These are phyloP conservation scores for Oryzias curvinotus DNA, from an alignment of 2,113 vertebrate genomes.

Conservation along the genomic window DNA sequence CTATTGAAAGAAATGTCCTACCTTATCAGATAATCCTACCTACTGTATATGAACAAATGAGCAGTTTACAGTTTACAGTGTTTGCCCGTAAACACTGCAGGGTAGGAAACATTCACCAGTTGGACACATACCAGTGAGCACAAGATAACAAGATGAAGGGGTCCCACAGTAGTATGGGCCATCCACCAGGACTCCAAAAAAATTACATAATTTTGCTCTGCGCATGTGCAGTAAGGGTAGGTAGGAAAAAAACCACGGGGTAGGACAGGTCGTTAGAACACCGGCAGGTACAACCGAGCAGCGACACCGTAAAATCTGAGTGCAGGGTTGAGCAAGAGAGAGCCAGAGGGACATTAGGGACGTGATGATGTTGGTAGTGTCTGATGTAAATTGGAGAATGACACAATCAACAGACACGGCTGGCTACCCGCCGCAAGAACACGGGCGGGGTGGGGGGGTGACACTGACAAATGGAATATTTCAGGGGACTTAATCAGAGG, in stretches of 20 bases:
- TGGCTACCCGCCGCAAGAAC: conserved; percentile 81
- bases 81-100: too few species aligned
- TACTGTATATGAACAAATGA: too few species aligned
- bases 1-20: too few species aligned
- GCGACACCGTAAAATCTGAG: conserved; percentile 49
- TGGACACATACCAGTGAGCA: too few species aligned
- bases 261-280: too few species aligned
- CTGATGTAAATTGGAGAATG: conserved; percentile 90
- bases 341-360: conserved; percentile 82
- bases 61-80: too few species aligned
- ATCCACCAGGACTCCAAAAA: too few species aligned
- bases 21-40: too few species aligned
- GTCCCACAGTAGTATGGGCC: too few species aligned
- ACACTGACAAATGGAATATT: conserved; percentile 97
- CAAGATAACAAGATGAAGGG: too few species aligned
- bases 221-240: not conserved
- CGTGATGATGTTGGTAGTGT: conserved; percentile 81
- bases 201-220: too few species aligned
- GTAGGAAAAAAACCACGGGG: not conserved
- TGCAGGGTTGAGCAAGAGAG: conserved; percentile 54
- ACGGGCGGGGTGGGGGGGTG: conserved; percentile 75
- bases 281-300: not conserved
- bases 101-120: too few species aligned
- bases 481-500: conserved; percentile 94
- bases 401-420: conserved; percentile 92